Conservation (phyloP, 2,888 invertebrate species). For the Chaetogeoica ovagalla region DNA sequence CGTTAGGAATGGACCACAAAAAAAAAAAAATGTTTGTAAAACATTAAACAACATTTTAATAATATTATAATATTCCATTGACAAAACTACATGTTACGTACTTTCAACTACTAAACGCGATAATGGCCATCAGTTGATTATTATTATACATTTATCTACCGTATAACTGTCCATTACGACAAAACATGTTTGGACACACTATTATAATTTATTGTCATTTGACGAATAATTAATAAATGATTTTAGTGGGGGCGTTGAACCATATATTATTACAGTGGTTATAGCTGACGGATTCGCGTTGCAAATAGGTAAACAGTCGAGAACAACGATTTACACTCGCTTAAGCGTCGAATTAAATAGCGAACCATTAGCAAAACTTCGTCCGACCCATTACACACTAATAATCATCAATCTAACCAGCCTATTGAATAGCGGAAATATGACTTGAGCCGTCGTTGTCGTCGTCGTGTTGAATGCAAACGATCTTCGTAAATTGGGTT, state of each 20-base stretch:
- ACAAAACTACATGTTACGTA: no score
- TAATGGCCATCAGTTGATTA: no score
- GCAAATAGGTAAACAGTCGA: background rate
- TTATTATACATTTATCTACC: no score
- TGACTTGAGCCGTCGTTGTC: background rate
- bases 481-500: background rate
- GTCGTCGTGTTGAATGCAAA: background rate
- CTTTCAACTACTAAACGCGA: no score
- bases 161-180: no score
- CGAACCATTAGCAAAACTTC: conserved; percentile 9
- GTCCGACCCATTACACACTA: background rate
- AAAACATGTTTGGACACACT: no score
- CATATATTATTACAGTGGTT: background rate
- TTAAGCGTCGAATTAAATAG: conserved; percentile 19
- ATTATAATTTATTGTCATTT: background rate
- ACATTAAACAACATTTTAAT: no score
- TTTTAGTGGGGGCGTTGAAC: background rate
- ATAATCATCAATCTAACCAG: background rate
- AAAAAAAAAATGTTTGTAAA: no score
- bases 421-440: conserved; percentile 17
- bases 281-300: conserved; percentile 2
- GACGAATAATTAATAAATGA: background rate
- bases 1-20: no score
- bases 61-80: no score
- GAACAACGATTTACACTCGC: background rate